Base-by-base conservation (phyloP, 1,140 invertebrate species). In the Lepidurus couesii region DNA sequence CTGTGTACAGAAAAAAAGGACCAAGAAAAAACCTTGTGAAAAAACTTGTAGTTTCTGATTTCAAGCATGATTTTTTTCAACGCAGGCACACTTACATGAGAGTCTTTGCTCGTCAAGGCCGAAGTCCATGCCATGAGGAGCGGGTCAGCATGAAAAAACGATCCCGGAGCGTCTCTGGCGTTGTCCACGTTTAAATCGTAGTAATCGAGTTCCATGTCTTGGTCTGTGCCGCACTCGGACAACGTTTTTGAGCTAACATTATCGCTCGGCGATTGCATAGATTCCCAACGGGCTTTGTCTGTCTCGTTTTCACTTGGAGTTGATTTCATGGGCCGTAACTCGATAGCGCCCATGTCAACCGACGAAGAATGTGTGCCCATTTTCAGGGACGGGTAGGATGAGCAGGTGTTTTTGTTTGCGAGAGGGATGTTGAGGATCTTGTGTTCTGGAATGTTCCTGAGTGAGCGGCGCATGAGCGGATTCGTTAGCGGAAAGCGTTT, bases 121-220 rank as follows among this genome's bases (percentile, higher is more conserved):
- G 53, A 65, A 21, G 53, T 65, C 53, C 53, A 65, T 65, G 53
- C 53, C 53, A 65, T 9, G 6, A 65, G 21, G 3, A 65, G 53
- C 13, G 53, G 53, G 8, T 65, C 53, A 7, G 53, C 53, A 13
- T 65, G 53, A 65, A 79, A 76, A 13, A 74, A 34, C 0, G 78
- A 79, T n/a, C 74, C 78, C n/a, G 78, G 78, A 21, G 45, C 78
- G 34, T 78, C 53, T 24, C 53, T 34, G 11, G 78, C 42, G 26
- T 79, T 79, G 24, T 79, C 42, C 13, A 79, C 73, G 10, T 79
- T 74, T 26, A 79, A 79, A 44, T 79, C 78, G 74, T 79, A 79
- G 24, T 79, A 79, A 76, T 79, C 78, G 42, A 79, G 42, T 47
- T 79, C 78, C 53, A 79, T 43, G 24, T 79, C 78, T 11, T 42